Base-by-base conservation (phyloP, 1,140 invertebrate genomes). In the Apis dorsata region DNA sequence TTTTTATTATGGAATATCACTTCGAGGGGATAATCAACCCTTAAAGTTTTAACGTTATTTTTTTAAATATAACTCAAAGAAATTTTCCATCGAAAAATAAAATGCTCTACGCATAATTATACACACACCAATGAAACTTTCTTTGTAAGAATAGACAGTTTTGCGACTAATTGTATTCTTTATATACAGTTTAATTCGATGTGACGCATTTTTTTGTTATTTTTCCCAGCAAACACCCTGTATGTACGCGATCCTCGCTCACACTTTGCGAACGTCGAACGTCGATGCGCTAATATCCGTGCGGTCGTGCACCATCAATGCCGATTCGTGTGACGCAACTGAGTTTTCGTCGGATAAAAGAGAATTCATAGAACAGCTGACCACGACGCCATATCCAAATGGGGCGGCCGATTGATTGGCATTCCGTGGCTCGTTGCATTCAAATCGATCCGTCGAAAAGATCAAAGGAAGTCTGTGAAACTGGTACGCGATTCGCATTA, bases 271-370 rank as follows among this genome's bases (percentile, higher is more conserved):
- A 57, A 49, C 28, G 68, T 1, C 28, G 76, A 59, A 65, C 78
- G 57, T 86, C 85, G 81, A 84, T 60, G 70, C 76, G 34, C 76
- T 60, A 75, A 86, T 69, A 72, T 63, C 57, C 83, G 72, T 21
- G 55, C 28, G 85, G 82, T 81, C 74, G 81, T 83, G 78, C 63
- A 21, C 73, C 51, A 19, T 63, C 51, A 66, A 76, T 72, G 79
- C 85, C 79, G 82, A 83, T 83, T 82, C 85, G 69, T 77, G 72
- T 59, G 80, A 85, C 85, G 24, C 17, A 24, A 60, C 51, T 57
- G 60, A 76, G 65, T 86, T 86, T 73, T 82, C 73, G 70, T n/a
- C 19, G 19, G 81, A 86, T 84, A 86, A 84, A 87, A 87, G 81
- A 75, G 72, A 84, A 75, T 84, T 86, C 81, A 69, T 68, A 79